Evolutionary conservation across 2,113 vertebrate genomes (phyloP).

Genomic region (Delphinapterus leucas): DNA sequence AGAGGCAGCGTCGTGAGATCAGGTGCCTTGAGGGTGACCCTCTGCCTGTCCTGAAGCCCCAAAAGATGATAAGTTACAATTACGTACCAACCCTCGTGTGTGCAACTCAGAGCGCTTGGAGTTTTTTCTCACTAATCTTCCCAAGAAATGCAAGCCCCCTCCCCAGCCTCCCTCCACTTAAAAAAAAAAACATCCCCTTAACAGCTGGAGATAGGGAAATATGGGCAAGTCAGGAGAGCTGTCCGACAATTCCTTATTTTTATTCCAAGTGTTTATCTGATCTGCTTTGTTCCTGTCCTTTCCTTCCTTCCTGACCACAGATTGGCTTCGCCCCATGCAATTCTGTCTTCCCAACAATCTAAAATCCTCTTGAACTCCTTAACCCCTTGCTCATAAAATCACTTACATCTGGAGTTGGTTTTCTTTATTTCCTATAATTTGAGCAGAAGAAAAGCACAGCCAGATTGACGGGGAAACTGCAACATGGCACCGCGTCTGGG

Average conservation of each 20-base stretch:
- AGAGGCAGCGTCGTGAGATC: rapidly evolving
- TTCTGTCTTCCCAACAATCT: no score
- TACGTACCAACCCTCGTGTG: rapidly evolving
- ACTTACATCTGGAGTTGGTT: background rate
- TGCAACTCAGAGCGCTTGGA: rapidly evolving
- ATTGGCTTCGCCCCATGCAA: rapidly evolving
- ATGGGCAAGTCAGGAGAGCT: rapidly evolving
- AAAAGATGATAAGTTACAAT: rapidly evolving
- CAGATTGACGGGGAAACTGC: background rate
- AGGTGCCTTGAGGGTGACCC: rapidly evolving
- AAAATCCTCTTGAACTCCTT: background rate
- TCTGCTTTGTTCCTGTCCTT: background rate
- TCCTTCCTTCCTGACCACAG: background rate
- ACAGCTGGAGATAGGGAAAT: background rate
- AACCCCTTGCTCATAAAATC: no score
- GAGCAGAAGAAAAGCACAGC: rapidly evolving
- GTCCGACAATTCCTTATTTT: rapidly evolving
- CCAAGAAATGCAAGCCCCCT: background rate
- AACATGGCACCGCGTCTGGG: background rate
- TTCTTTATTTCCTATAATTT: background rate
- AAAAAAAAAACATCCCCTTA: no score
- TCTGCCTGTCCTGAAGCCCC: background rate
- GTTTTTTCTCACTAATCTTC: background rate
- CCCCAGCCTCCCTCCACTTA: background rate
- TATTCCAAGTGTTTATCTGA: rapidly evolving